phyloP scores from a whole-genome alignment of 2,113 vertebrate genomes.

The Parus major region DNA sequence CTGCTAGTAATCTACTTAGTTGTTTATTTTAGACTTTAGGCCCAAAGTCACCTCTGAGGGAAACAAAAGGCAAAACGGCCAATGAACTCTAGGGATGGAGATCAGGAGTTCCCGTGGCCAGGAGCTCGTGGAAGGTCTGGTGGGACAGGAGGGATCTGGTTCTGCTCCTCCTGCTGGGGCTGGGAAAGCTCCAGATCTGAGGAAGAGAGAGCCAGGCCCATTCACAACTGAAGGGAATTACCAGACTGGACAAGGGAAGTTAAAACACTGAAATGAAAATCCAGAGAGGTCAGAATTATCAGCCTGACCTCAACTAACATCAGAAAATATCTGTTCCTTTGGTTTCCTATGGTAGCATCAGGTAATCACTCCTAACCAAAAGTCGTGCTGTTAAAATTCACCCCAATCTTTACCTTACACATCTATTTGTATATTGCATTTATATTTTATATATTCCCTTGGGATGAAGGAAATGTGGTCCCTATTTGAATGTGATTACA shows the following conservation, averaged over 20 bases:
- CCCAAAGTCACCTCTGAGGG: neutral
- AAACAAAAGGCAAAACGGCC: neutral
- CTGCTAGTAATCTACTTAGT: neutral
- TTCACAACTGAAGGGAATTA: neutral
- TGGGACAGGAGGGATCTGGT: neutral
- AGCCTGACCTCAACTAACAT: neutral
- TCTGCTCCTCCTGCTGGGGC: neutral
- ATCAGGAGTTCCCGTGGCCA: neutral
- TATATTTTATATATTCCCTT: neutral
- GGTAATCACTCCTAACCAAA: neutral
- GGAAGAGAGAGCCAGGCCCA: neutral
- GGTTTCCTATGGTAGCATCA: neutral
- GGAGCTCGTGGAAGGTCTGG: neutral
- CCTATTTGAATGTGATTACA: neutral
- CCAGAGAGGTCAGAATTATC: neutral
- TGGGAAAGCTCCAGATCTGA: neutral
- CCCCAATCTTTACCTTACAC: neutral
- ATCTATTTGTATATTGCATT: neutral
- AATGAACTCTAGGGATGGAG: neutral
- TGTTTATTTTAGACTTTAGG: neutral
- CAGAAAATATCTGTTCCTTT: neutral
- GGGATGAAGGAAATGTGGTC: neutral
- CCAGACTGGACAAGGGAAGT: neutral
- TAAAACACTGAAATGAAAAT: neutral
- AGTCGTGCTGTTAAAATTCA: neutral